A percentile compares a stretch with the other conserved stretches of the same genome.
Evolutionary conservation across 2,113 vertebrate genomes (phyloP).

Genomic region (Macquaria ambigua): DNA sequence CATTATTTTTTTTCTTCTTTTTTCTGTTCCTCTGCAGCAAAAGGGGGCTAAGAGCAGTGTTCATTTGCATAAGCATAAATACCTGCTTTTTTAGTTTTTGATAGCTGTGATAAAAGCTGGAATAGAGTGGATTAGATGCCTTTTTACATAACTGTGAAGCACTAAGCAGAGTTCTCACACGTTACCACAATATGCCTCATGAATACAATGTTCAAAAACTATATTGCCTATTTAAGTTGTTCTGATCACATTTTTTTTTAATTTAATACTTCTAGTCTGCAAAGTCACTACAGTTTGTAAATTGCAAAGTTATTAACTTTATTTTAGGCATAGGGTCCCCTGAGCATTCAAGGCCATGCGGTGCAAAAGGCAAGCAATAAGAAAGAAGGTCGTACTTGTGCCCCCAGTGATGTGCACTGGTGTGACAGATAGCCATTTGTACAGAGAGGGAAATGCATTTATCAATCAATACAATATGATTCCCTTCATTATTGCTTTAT

Average conservation of each 20-base stretch:
- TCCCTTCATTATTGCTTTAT: conserved; percentile 67
- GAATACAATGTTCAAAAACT: conserved; percentile 47
- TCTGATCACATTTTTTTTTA: conserved; percentile 17
- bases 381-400: conserved; percentile 76
- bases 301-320: conserved; percentile 60
- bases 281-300: conserved; percentile 52
- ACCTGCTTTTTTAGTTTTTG: conserved; percentile 71
- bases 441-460: conserved; percentile 81
- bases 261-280: conserved; percentile 52
- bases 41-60: conserved; percentile 56
- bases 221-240: conserved; percentile 57
- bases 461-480: conserved; percentile 82
- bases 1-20: conserved; percentile 40
- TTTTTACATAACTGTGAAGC: conserved; percentile 66
- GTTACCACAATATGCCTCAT: conserved; percentile 58
- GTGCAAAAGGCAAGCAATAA: conserved; percentile 64
- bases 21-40: conserved; percentile 61
- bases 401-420: conserved; percentile 71
- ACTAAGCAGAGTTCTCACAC: conserved; percentile 59
- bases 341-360: conserved; percentile 47
- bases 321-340: conserved; percentile 23
- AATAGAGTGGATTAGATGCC: conserved; percentile 68
- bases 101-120: conserved; percentile 76
- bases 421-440: conserved; percentile 84
- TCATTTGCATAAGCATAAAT: conserved; percentile 77